phyloP scores from a whole-genome alignment of 2,113 vertebrate species.

The Triplophysa tibetana region DNA sequence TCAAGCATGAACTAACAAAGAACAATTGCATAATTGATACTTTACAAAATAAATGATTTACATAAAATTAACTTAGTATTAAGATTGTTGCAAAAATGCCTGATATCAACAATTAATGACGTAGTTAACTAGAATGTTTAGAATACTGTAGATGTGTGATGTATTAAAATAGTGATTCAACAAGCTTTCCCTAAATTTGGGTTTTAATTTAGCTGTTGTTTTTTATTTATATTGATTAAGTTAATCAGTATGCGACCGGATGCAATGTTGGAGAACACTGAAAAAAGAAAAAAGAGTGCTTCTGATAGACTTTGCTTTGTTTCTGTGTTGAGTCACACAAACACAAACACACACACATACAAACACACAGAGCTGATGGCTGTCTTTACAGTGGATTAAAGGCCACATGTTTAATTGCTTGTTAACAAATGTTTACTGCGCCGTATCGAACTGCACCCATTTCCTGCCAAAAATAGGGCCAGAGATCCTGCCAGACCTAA shows the following conservation, averaged over 20 bases:
- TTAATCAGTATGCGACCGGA: neutral
- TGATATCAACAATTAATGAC: too few relatives aligned
- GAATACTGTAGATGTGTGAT: too few relatives aligned
- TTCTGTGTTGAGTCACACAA: neutral
- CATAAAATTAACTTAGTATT: too few relatives aligned
- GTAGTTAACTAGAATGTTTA: too few relatives aligned
- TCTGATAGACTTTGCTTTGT: neutral
- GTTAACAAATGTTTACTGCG: conserved; percentile 58
- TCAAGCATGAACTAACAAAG: too few relatives aligned
- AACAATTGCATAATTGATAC: too few relatives aligned
- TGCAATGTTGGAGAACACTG: neutral
- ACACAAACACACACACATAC: neutral
- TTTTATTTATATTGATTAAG: neutral
- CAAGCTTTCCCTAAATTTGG: neutral
- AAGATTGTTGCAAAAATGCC: too few relatives aligned
- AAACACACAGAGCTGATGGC: neutral
- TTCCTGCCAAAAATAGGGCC: conserved; percentile 54
- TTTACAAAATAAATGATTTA: too few relatives aligned
- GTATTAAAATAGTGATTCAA: too few relatives aligned
- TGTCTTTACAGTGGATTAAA: conserved; percentile 48
- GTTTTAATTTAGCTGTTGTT: neutral
- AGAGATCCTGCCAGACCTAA: conserved; percentile 28
- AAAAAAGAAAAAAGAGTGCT: neutral
- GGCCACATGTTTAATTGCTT: conserved; percentile 57
- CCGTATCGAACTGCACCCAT: conserved; percentile 32